Evolutionary conservation across 1,140 invertebrate species (phyloP).

Genomic region (Pachyrhynchus sulphureomaculatus): DNA sequence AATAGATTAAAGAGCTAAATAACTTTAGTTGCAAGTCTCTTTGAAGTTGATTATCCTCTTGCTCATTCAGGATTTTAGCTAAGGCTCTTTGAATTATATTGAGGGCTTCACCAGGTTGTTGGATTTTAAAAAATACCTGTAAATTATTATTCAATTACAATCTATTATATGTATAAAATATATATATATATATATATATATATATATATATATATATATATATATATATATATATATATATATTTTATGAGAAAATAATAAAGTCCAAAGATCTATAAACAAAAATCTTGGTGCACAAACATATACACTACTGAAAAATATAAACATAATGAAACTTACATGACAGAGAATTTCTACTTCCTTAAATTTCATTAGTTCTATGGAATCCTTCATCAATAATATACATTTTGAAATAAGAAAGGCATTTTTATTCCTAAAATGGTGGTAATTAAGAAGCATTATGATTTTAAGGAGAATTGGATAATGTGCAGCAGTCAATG

Average conservation of each 20-base stretch:
- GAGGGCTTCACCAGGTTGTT: slow-evolving; percentile 44
- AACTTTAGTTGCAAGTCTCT: slow-evolving; percentile 33
- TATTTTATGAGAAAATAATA: not conserved
- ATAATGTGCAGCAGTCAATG: slow-evolving; percentile 27
- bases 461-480: slow-evolving; percentile 39
- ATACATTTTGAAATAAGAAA: slow-evolving; percentile 36
- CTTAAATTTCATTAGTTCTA: slow-evolving; percentile 33
- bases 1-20: slow-evolving; percentile 38
- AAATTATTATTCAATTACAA: slow-evolving; percentile 17
- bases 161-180: too few species aligned
- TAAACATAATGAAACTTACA: too few species aligned
- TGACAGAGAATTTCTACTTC: slow-evolving; percentile 33
- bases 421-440: slow-evolving; percentile 38
- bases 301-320: too few species aligned
- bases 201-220: too few species aligned
- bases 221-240: too few species aligned
- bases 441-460: slow-evolving; percentile 40
- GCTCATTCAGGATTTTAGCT: slow-evolving; percentile 36
- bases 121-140: slow-evolving; percentile 44
- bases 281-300: too few species aligned
- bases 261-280: too few species aligned
- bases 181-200: too few species aligned
- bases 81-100: slow-evolving; percentile 42
- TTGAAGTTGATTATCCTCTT: slow-evolving; percentile 35
- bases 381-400: slow-evolving; percentile 36